Percentiles rank a stretch among this genome's conserved stretches.
These are phyloP conservation scores for Eilema griseolum DNA, from an alignment of 2,888 invertebrate species.

Conservation along the genomic window DNA sequence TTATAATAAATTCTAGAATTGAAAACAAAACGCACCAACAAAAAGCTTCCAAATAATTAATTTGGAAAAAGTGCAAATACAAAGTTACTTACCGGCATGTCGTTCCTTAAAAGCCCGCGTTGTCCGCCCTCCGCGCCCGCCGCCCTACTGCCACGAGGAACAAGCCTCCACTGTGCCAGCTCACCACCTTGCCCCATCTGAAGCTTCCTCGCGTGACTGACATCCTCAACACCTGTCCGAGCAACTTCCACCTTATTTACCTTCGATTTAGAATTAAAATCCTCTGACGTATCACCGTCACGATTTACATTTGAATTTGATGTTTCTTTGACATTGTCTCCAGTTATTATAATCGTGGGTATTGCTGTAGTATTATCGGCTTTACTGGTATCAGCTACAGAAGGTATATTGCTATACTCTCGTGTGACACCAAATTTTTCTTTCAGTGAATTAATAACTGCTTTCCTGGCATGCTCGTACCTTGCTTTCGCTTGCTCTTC, in stretches of 20 bases:
- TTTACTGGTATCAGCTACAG: slow-evolving; percentile 60
- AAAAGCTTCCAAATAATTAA: not conserved
- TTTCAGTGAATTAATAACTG: slow-evolving; percentile 81
- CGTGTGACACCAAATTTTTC: slow-evolving; percentile 68
- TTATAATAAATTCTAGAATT: not conserved
- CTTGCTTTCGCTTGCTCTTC: slow-evolving; percentile 71
- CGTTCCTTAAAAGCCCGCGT: slow-evolving; percentile 70
- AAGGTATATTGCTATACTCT: slow-evolving; percentile 57
- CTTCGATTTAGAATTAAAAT: slow-evolving; percentile 54
- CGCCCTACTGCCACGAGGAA: slow-evolving; percentile 78
- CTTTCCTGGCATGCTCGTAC: slow-evolving; percentile 75
- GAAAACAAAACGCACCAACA: not conserved
- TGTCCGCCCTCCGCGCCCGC: slow-evolving; percentile 73
- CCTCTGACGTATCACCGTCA: slow-evolving; percentile 48
- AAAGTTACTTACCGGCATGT: slow-evolving; percentile 79
- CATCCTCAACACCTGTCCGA: slow-evolving; percentile 62
- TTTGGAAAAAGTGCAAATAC: slow-evolving; percentile 28
- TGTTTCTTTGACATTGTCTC: slow-evolving; percentile 80
- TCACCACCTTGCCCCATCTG: slow-evolving; percentile 82
- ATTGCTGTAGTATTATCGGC: slow-evolving; percentile 64
- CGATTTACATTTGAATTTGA: slow-evolving; percentile 80
- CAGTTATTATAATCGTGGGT: slow-evolving; percentile 70
- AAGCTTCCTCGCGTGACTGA: slow-evolving; percentile 80
- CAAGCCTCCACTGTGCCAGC: slow-evolving; percentile 81
- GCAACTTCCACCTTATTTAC: slow-evolving; percentile 63